Base-by-base conservation (phyloP, 2,797 vertebrate species). In the Mus spretus region DNA sequence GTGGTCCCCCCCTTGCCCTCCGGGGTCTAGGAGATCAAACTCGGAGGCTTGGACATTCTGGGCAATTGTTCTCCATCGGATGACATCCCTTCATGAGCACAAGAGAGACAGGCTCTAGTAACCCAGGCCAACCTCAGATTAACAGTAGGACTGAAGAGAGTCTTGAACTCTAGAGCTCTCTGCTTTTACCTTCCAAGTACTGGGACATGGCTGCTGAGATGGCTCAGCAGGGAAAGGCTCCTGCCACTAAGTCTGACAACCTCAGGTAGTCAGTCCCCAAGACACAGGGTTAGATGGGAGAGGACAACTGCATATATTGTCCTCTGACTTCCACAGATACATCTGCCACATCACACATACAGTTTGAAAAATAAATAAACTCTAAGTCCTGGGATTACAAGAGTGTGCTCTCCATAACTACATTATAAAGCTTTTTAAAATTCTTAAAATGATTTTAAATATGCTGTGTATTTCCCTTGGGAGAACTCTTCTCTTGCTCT, bases 391-490 rank as follows among this genome's bases (percentile, higher is more conserved):
- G 53, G 67, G 67, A 40, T 88, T 31, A 37, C 14, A 63, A 57
- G 28, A 63, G 28, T 50, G 31, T 89, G 44, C 31, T 44, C 55
- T 17, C 13, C 37, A 24, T 47, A 61, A 6, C 24, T 50, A 78
- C 4, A 13, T n/a, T 63, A 15, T 63, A 74, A 93, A 90, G 24
- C 22, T 74, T 87, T 80, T 55, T 75, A 72, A 93, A 75, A 79
- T 34, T 37, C 47, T 80, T 59, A 31, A 80, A 77, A 17, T 90
- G 50, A 90, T 93, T 91, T 94, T 63, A 83, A 79, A 59, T 10
- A 61, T 61, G 40, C 28, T 72, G 0, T 80, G 72, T 83, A 34
- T 84, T 65, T 92, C 81, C 61, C 72, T 91, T 77, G 22, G 91
- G 47, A 88, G 50, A 88, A 87, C 53, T 44, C 26, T 79, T 53